These are phyloP conservation scores for Sphaerophoria rueppellii DNA, from an alignment of 2,888 invertebrate species.

Conservation along the genomic window DNA sequence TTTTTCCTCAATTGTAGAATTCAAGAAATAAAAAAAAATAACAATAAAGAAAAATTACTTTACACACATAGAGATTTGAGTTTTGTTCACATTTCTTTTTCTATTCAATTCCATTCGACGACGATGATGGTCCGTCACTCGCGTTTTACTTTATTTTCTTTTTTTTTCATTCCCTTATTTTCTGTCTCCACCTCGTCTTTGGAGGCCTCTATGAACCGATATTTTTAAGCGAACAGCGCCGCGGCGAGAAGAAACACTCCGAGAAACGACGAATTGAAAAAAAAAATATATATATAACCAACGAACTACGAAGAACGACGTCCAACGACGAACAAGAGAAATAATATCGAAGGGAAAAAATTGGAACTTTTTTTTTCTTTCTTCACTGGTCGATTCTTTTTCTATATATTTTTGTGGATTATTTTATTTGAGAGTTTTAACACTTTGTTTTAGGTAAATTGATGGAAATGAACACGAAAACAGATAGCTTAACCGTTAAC, in stretches of 20 bases:
- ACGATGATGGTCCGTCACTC: slow-evolving; percentile 29
- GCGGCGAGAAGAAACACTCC: slow-evolving; percentile 55
- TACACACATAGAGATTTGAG: slow-evolving; percentile 38
- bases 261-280: slow-evolving; percentile 32
- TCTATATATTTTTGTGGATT: slow-evolving; percentile 6
- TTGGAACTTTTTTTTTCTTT: slow-evolving; percentile 42
- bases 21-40: slow-evolving; percentile 20
- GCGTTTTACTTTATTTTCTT: slow-evolving; percentile 70
- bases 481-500: slow-evolving; percentile 52
- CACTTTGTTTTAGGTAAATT: slow-evolving; percentile 17
- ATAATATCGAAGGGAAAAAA: slow-evolving; percentile 44
- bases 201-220: slow-evolving; percentile 61
- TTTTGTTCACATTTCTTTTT: slow-evolving; percentile 64
- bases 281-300: no score
- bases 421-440: slow-evolving; percentile 39
- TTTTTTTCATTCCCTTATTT: slow-evolving; percentile 50
- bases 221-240: slow-evolving; percentile 45
- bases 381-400: slow-evolving; percentile 17
- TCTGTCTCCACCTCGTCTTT: slow-evolving; percentile 60
- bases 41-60: slow-evolving; percentile 40
- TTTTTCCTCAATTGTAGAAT: slow-evolving; percentile 12
- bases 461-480: slow-evolving; percentile 50
- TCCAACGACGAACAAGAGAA: slow-evolving; percentile 62
- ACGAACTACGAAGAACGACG: slow-evolving; percentile 49
- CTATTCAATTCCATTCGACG: slow-evolving; percentile 22